Evolutionary conservation across 2,113 vertebrate genomes (phyloP).

Genomic region (Uropsilus gracilis): DNA sequence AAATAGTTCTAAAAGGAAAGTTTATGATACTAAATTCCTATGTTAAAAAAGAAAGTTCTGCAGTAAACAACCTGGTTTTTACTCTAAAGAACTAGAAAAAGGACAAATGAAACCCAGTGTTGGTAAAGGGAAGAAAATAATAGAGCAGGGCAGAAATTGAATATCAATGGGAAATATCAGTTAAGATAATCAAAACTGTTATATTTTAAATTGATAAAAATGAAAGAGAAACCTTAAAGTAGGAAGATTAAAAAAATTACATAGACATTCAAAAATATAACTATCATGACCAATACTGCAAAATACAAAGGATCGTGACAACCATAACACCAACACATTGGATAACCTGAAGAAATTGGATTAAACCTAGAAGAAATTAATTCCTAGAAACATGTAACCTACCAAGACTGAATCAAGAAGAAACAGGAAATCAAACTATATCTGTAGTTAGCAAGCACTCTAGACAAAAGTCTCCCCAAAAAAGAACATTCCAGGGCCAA

Average conservation of each 20-base stretch:
- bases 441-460: not conserved
- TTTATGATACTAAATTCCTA: not conserved
- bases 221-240: too few species aligned
- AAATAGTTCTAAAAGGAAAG: not conserved
- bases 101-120: not conserved
- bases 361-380: not conserved
- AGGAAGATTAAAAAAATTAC: too few species aligned
- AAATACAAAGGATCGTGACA: not conserved
- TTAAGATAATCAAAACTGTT: too few species aligned
- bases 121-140: not conserved
- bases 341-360: not conserved
- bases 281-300: not conserved
- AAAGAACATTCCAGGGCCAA: not conserved
- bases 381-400: not conserved
- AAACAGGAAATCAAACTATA: not conserved
- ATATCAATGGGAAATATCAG: not conserved
- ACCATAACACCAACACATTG: not conserved
- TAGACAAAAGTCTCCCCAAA: too few species aligned
- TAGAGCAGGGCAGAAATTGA: not conserved
- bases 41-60: not conserved
- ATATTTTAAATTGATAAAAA: too few species aligned
- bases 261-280: not conserved
- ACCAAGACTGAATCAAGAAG: not conserved
- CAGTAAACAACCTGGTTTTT: not conserved
- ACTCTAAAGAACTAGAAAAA: not conserved